Evolutionary conservation across 2,797 vertebrate species (phyloP), one percentile per base, ranked within the genome.

Genomic region (Cuculus canorus): DNA sequence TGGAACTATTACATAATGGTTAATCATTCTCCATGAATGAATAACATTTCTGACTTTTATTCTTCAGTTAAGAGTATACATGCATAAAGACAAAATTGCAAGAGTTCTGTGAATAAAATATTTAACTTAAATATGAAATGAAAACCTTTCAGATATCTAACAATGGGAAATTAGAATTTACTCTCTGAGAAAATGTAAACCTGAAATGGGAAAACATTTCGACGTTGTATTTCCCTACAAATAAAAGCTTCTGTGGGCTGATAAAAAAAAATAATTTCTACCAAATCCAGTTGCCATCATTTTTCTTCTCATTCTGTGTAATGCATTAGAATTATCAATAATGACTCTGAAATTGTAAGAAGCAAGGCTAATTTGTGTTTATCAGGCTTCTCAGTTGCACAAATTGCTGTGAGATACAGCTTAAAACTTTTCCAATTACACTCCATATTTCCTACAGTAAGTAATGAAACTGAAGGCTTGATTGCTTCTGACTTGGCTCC

Each of bases 281-380:
- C 18, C 23, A 57, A 92, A 84, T 50, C 11, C 13, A 19, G 25
- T 68, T 89, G 45, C 19, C 43, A 43, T 75, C 4, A 32, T 66
- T 88, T 95, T 88, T 85, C 45, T 92, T 82, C 64, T 87, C 71
- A 90, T 79, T 90, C 37, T 73, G 63, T 78, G 53, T 41, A 82
- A 86, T 84, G 77, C 64, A 93, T 89, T 95, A 92, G 82, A 95
- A 89, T 66, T 88, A 92, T 80, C 86, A 86, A 33, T 82, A 95
- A 90, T 65, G 35, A 71, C 75, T 70, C 59, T 88, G 53, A 87
- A 91, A 82, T 33, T 54, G 75, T 78, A 71, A 96, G 66, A 90
- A 96, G 47, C 32, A 86, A 66, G 18, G 37, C 37, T 87, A 82
- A 86, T 65, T 92, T 90, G 48, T 80, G 24, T 94, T 94, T 92